phyloP scores from a whole-genome alignment of 2,888 invertebrate species.

The Fragum sueziense region DNA sequence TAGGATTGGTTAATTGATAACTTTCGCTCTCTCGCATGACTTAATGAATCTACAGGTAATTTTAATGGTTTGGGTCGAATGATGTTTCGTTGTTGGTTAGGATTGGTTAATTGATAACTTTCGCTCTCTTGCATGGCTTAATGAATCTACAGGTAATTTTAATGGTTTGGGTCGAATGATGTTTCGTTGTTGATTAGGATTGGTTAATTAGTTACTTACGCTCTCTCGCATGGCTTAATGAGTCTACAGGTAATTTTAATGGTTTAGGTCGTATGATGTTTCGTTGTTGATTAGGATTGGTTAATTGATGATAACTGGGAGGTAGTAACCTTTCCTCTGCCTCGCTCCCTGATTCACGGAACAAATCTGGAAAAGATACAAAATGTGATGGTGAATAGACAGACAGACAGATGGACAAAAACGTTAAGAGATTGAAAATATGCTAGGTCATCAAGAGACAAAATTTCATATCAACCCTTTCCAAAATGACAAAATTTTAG shows the following conservation, averaged over 20 bases:
- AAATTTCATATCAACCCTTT: too few relatives aligned
- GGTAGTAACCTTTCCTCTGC: constrained; percentile 59
- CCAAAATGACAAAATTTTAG: too few relatives aligned
- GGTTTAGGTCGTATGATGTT: constrained; percentile 85
- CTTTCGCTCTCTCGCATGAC: constrained; percentile 87
- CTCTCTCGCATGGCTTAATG: constrained; percentile 85
- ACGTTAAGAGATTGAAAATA: background rate
- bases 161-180: constrained; percentile 86
- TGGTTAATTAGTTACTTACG: constrained; percentile 84
- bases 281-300: constrained; percentile 53
- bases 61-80: constrained; percentile 86
- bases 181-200: constrained; percentile 60
- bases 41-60: constrained; percentile 87
- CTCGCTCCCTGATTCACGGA: constrained; percentile 56
- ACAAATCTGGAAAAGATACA: background rate
- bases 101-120: constrained; percentile 82
- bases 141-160: constrained; percentile 87
- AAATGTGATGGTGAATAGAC: too few relatives aligned
- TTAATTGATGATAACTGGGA: constrained; percentile 66
- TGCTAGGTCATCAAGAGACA: background rate
- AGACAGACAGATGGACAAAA: too few relatives aligned
- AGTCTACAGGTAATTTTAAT: constrained; percentile 87
- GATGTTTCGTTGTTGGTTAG: constrained; percentile 64
- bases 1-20: constrained; percentile 56
- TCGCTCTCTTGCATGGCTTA: constrained; percentile 86